Evolutionary conservation across 2,797 vertebrate species (phyloP).

Genomic region (Gallirallus australis): DNA sequence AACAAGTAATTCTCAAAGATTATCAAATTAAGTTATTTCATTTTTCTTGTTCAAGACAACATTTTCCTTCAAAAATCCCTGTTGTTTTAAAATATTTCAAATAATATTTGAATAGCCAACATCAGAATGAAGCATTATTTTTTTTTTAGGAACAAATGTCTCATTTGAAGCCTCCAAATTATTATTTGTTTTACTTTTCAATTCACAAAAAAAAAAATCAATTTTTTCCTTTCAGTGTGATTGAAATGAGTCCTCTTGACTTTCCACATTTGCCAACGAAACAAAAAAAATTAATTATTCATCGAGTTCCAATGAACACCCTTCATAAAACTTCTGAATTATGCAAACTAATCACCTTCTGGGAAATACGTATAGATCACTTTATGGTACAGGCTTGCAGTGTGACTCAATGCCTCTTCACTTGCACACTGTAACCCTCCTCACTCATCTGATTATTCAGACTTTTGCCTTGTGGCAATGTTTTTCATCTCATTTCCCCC

Average conservation of each 20-base stretch:
- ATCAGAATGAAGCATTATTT: not conserved
- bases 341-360: constrained; percentile 67
- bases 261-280: constrained; percentile 47
- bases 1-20: not conserved
- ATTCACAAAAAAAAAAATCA: constrained; percentile 10
- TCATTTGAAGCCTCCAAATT: constrained; percentile 1
- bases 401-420: constrained; percentile 55
- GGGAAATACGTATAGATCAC: constrained; percentile 57
- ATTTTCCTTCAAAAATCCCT: not conserved
- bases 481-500: not conserved
- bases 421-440: not conserved
- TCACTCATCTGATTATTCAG: constrained; percentile 14
- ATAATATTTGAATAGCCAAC: not conserved
- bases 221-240: not conserved
- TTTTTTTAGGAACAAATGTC: not conserved
- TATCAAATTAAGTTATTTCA: not conserved
- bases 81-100: not conserved
- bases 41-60: not conserved
- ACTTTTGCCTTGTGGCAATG: not conserved
- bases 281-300: constrained; percentile 37
- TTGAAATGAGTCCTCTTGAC: constrained; percentile 42
- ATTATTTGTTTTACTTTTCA: not conserved
- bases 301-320: constrained; percentile 46
- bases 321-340: constrained; percentile 53
- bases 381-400: constrained; percentile 42